Evolutionary conservation across 1,140 invertebrate genomes (phyloP).

Genomic region (Planococcus citri): DNA sequence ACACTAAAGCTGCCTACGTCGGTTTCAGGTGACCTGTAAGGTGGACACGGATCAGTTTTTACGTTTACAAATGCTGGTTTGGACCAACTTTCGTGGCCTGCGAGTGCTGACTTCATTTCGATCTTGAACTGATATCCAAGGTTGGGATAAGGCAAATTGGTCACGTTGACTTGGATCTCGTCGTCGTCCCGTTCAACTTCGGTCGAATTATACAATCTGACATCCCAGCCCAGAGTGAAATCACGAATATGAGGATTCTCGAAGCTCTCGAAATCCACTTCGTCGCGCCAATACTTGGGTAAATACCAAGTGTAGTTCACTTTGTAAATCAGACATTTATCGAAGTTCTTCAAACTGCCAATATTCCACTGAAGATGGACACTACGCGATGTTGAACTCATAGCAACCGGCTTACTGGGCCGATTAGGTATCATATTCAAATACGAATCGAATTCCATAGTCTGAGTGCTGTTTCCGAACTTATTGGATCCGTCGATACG

Average conservation of each 20-base stretch:
- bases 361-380: conserved; percentile 47
- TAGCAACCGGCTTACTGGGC: conserved; percentile 36
- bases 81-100: conserved; percentile 44
- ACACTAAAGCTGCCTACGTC: conserved; percentile 51
- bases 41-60: conserved; percentile 42
- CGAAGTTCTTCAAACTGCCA: conserved; percentile 43
- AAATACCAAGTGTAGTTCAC: conserved; percentile 33
- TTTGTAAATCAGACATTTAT: conserved; percentile 43
- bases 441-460: conserved; percentile 45
- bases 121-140: conserved; percentile 53
- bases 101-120: conserved; percentile 42
- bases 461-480: conserved; percentile 39
- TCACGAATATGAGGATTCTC: conserved; percentile 49
- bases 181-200: background rate
- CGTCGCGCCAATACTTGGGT: too few relatives aligned
- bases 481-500: conserved; percentile 35
- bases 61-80: conserved; percentile 44
- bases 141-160: conserved; percentile 43
- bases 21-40: conserved; percentile 45
- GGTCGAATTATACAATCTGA: too few relatives aligned
- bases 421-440: conserved; percentile 37
- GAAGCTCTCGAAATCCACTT: background rate
- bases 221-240: background rate
- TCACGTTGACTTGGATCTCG: conserved; percentile 37
- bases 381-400: conserved; percentile 43